Percentiles rank a stretch among this genome's conserved stretches.
phyloP scores from a whole-genome alignment of 1,140 invertebrate genomes.

The Hyposmocoma kahamanoa region DNA sequence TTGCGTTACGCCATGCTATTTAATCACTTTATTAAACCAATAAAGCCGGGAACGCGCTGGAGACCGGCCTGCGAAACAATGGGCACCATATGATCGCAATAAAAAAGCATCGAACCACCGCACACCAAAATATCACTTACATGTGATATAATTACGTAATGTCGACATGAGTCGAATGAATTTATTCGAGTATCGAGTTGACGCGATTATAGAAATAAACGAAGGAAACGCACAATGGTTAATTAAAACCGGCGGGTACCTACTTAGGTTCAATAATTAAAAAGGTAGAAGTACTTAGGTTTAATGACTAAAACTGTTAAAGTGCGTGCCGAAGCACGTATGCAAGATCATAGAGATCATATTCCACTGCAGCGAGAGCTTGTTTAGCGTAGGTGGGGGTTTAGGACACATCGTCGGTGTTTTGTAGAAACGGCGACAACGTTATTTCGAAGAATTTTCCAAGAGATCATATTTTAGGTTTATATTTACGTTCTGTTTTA shows the following conservation, averaged over 20 bases:
- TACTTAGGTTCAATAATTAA: constrained; percentile 18
- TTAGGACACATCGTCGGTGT: too few species aligned
- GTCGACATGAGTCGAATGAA: constrained; percentile 29
- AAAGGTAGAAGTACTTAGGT: constrained; percentile 10
- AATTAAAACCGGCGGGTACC: constrained; percentile 33
- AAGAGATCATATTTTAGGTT: too few species aligned
- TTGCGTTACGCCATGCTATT: constrained; percentile 50
- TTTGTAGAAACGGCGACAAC: too few species aligned
- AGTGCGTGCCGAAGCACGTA: neutral
- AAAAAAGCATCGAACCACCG: constrained; percentile 30
- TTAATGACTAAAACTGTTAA: constrained; percentile 12
- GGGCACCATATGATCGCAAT: constrained; percentile 36
- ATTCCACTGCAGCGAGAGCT: too few species aligned
- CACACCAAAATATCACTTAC: constrained; percentile 25
- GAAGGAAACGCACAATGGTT: constrained; percentile 34
- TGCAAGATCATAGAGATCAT: too few species aligned
- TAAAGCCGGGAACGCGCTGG: constrained; percentile 27
- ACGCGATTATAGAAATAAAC: constrained; percentile 13
- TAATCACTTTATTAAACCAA: constrained; percentile 58
- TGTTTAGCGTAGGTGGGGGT: too few species aligned
- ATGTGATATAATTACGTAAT: constrained; percentile 33
- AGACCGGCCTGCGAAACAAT: constrained; percentile 35
- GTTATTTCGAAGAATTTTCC: too few species aligned
- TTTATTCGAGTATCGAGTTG: constrained; percentile 13
- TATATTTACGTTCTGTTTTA: too few species aligned